Base-by-base conservation (phyloP, 2,797 vertebrate species). In the Spinus pinus region DNA sequence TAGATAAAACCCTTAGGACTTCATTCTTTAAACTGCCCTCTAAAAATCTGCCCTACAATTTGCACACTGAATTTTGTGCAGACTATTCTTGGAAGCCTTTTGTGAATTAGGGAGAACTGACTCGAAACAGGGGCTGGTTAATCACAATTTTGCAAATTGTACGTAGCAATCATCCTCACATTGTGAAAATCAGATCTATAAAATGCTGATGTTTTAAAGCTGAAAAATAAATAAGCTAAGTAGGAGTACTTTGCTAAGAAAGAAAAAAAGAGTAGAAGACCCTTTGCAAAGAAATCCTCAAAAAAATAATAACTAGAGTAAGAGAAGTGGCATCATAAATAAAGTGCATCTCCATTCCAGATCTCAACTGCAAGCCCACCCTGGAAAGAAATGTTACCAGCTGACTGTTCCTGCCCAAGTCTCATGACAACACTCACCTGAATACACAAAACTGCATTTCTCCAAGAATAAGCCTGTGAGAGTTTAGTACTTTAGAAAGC, bases 91-190 rank as follows among this genome's bases (percentile, higher is more conserved):
- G 97, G 98, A 98, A 97, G 96, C 94, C 98, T 98, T 97, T 98
- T 98, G 97, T 98, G 97, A 98, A 97, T 97, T 96, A 97, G 96
- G 97, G 94, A 96, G 97, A 97, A 97, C 96, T 97, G 97, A 98
- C 98, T 98, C 95, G 85, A 97, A 97, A 97, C 97, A 97, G 97
- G 97, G 97, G 96, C 97, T 97, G 97, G 97, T 97, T 98, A 98
- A 98, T 98, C 97, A 98, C 97, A 98, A 97, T 98, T 98, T 97
- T 97, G 98, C 97, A 98, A 98, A 98, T 98, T 97, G 98, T 98
- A 97, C 97, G 91, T 98, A 98, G 97, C 97, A 98, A 98, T 98
- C 98, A 98, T 98, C 97, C 95, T 91, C 97, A 97, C 97, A 98
- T 98, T 98, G 98, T 98, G 98, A 97, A 98, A 96, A 98, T 98